Evolutionary conservation across 1,140 invertebrate species (phyloP).

Genomic region (Oryctes rhinoceros): DNA sequence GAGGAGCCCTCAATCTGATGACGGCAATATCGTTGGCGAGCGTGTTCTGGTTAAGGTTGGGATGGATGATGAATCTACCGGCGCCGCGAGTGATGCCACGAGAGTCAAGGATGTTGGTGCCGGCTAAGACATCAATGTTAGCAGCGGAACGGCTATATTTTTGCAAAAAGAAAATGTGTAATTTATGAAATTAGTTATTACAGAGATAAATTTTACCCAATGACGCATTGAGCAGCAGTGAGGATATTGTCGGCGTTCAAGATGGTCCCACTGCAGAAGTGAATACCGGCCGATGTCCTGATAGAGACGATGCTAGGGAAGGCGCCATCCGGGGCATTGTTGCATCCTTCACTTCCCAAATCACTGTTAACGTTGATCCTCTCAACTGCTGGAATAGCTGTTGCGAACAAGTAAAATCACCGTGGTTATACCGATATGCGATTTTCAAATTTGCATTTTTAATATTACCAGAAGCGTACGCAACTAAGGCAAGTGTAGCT

Average conservation of each 20-base stretch:
- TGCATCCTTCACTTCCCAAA: conserved; percentile 59
- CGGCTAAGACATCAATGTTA: not conserved
- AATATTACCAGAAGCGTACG: too few species aligned
- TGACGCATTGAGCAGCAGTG: conserved; percentile 50
- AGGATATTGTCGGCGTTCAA: conserved; percentile 7
- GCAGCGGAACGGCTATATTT: not conserved
- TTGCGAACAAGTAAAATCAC: too few species aligned
- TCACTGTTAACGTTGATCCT: not conserved
- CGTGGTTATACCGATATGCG: too few species aligned
- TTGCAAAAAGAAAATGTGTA: too few species aligned
- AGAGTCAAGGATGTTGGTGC: conserved; percentile 5
- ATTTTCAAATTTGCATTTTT: too few species aligned
- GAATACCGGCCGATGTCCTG: conserved; percentile 42
- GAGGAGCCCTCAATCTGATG: not conserved
- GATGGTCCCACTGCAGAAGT: conserved; percentile 43
- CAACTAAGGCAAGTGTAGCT: too few species aligned
- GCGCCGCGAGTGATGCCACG: not conserved
- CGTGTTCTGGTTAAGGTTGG: not conserved
- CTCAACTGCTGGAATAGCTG: too few species aligned
- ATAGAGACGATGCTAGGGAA: conserved; percentile 63
- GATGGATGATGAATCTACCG: conserved; percentile 9
- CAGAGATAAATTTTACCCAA: conserved; percentile 24
- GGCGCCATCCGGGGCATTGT: conserved; percentile 55
- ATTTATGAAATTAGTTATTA: too few species aligned
- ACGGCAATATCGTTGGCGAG: conserved; percentile 4